Evolutionary conservation across 2,113 vertebrate species (phyloP), one percentile per base, ranked within the genome.

Genomic region (Ammodytes marinus): DNA sequence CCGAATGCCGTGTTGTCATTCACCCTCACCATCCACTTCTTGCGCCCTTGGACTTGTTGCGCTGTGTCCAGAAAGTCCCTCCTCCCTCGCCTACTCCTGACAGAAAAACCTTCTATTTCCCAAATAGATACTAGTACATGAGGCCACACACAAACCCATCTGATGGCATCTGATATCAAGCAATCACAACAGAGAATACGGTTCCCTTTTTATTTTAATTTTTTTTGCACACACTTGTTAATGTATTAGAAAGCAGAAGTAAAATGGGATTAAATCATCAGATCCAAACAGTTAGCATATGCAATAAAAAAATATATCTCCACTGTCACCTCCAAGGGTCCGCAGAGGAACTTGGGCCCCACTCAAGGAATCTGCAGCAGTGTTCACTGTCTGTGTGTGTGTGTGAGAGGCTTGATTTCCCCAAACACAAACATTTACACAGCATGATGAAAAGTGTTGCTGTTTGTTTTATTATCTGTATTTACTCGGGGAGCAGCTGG

Each of bases 1-100:
- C 27, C 19, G 42, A 50, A 39, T 13, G 58, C n/a, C 46, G 60
- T 40, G 63, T 10, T 72, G 83, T 74, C 80, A 58, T 45, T 66
- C 86, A 50, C 72, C 86, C 69, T 66, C 83, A 81, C 53, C 83
- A 43, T 27, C 53, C 70, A 75, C 50, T 79, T 71, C 77, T 57
- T 72, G 77, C 83, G 73, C 69, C 70, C 71, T 50, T 64, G 74
- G 82, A 88, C 80, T 86, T 88, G 87, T 90, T 92, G 85, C 79
- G 82, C 86, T 55, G 69, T 35, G 87, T 80, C 82, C 80, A 78
- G 15, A 82, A 84, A 81, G 87, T 89, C 89, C 89, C 86, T 88
- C 92, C 90, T 86, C 60, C 92, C 90, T 86, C 60, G 66, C 72
- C 19, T 58, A 42, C 79, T 37, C 72, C 87, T 13, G 70, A 35